phyloP scores from a whole-genome alignment of 2,113 vertebrate genomes.

The Accipiter cooperii region DNA sequence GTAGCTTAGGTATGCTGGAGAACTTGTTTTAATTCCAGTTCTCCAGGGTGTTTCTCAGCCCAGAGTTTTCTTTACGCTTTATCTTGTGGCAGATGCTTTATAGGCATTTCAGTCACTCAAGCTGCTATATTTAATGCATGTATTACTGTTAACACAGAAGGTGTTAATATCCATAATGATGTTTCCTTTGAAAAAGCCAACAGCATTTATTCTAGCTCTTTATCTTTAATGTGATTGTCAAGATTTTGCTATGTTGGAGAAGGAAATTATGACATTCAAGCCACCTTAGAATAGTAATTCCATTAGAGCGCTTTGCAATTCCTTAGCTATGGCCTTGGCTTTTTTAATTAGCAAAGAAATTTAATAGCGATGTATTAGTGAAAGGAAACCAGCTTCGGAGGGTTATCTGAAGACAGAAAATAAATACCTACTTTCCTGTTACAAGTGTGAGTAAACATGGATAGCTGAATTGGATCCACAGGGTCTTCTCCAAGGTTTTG shows the following conservation, averaged over 20 bases:
- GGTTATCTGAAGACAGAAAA: background rate
- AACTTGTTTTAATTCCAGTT: background rate
- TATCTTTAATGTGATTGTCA: background rate
- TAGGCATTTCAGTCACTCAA: background rate
- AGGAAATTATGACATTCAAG: constrained; percentile 1
- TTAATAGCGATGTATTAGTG: background rate
- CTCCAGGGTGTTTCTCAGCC: background rate
- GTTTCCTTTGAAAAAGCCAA: background rate
- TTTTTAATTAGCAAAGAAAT: constrained; percentile 38
- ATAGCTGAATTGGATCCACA: background rate
- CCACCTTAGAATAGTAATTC: constrained; percentile 12
- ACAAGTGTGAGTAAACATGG: background rate
- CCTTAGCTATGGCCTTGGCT: background rate
- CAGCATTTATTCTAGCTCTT: constrained; percentile 4
- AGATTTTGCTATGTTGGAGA: background rate
- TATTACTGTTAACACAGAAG: constrained; percentile 20
- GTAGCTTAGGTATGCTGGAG: background rate
- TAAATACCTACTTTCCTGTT: background rate
- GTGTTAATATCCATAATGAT: constrained; percentile 21
- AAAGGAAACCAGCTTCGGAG: background rate
- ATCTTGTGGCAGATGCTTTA: constrained; percentile 1
- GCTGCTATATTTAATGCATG: constrained; percentile 10
- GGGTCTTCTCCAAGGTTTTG: background rate
- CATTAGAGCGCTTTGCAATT: constrained; percentile 1
- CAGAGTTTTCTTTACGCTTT: background rate